Evolutionary conservation across 1,140 invertebrate species (phyloP).

Genomic region (Spodoptera litura): DNA sequence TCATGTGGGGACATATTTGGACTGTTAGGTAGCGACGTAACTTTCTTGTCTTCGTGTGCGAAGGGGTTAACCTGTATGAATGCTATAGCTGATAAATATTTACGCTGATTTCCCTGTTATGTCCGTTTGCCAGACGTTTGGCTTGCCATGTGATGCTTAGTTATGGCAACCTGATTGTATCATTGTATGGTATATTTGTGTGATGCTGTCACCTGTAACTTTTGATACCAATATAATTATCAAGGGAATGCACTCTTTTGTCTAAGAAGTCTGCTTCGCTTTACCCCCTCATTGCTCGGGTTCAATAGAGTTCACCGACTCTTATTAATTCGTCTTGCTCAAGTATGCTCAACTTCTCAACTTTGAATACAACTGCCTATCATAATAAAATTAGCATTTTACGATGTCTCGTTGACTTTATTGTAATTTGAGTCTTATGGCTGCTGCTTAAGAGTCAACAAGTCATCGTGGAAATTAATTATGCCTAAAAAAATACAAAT

Average conservation of each 20-base stretch:
- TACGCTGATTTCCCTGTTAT: not conserved
- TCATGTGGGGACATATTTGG: no score
- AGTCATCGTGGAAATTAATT: not conserved
- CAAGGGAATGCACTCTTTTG: conserved; percentile 1
- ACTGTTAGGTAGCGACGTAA: no score
- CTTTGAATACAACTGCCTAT: not conserved
- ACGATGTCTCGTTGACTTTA: not conserved
- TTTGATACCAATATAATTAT: not conserved
- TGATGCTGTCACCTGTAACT: conserved; percentile 10
- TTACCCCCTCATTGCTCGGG: conserved; percentile 25
- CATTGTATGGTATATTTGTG: conserved; percentile 9
- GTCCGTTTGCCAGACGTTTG: conserved; percentile 5
- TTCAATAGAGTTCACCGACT: conserved; percentile 10
- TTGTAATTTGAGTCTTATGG: not conserved
- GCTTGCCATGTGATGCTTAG: conserved; percentile 16
- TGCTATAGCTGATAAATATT: conserved; percentile 14
- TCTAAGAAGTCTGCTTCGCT: conserved; percentile 3
- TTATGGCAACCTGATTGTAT: no score
- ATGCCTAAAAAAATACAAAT: not conserved
- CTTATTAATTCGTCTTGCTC: conserved; percentile 1
- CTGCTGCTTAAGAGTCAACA: not conserved
- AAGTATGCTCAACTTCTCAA: not conserved
- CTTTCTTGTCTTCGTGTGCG: no score
- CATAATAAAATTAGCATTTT: conserved; percentile 1
- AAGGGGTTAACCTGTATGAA: not conserved